phyloP scores from a whole-genome alignment of 2,888 invertebrate genomes.

The Phragmatobia fuliginosa region DNA sequence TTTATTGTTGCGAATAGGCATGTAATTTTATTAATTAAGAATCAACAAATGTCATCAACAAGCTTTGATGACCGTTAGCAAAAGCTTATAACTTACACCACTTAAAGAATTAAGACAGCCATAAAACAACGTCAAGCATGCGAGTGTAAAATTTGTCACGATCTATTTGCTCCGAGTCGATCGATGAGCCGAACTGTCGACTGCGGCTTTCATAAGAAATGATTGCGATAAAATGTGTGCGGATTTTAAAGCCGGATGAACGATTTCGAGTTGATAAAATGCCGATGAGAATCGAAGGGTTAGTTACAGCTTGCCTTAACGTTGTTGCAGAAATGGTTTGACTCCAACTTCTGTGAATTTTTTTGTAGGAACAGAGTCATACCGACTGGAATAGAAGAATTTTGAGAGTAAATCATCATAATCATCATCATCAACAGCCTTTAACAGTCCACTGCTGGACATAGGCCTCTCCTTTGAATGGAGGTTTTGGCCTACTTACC shows the following conservation, averaged over 20 bases:
- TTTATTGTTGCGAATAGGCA: too few species aligned
- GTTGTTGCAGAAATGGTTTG: neutral
- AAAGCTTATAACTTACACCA: conserved; percentile 33
- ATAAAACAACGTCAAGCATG: conserved; percentile 75
- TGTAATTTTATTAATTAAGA: too few species aligned
- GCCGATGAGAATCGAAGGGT: conserved; percentile 8
- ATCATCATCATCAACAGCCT: too few species aligned
- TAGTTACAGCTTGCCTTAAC: neutral
- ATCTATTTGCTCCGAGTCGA: conserved; percentile 60
- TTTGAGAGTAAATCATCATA: too few species aligned
- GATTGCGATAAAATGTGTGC: conserved; percentile 28
- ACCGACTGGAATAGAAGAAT: too few species aligned
- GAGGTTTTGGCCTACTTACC: too few species aligned
- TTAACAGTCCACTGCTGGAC: too few species aligned
- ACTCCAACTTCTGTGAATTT: too few species aligned
- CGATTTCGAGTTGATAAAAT: conserved; percentile 14
- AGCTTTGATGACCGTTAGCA: neutral
- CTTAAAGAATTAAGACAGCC: conserved; percentile 61
- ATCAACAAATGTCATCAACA: too few species aligned
- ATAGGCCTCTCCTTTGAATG: too few species aligned
- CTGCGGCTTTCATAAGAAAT: conserved; percentile 41
- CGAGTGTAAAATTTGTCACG: conserved; percentile 75
- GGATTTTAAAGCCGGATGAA: conserved; percentile 13
- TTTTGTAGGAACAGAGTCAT: too few species aligned
- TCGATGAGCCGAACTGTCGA: conserved; percentile 52